Base-by-base conservation (phyloP, 1,140 invertebrate species). In the Acromyrmex echinatior region DNA sequence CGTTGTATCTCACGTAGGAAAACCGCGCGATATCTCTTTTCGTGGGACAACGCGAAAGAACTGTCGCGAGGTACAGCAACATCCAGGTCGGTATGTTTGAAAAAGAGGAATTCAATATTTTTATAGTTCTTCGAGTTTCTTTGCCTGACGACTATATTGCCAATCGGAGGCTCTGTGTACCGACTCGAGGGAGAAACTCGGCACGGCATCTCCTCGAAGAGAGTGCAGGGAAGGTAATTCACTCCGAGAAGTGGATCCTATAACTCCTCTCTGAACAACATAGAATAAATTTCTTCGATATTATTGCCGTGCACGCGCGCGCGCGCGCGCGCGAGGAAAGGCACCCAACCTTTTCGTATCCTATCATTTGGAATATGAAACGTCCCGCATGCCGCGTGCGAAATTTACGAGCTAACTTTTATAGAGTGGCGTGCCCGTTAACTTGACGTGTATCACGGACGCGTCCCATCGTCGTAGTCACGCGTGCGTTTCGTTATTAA, bases 401-500 rank as follows among this genome's bases (percentile, higher is more conserved):
- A 45, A 84, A 84, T 84, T 84, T 84, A 74, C 70, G 80, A 76
- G 70, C 80, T 2, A 84, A 84, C 80, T 84, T 45, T 84, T 84
- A 73, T 56, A 49, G 70, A 84, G 56, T 71, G 68, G 70, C 80
- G 73, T 51, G 70, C 56, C 68, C 70, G 70, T 84, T 84, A 84
- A 49, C 70, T 63, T 76, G 80, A 84, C 80, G 68, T 84, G 70
- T 84, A 84, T 84, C 80, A 84, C 70, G 56, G 58, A 76, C 70
- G 56, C 28, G 70, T 84, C 80, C 74, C 78, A 45, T 81, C 70
- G 80, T 76, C 80, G 28, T 63, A 84, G 56, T 74, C 70, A 76
- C 80, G 70, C 80, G 70, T 84, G 80, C 80, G 80, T 82, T 74
- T 74, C 80, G 80, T 84, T 84, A 84, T 84, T 84, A 84, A 84